phyloP scores from a whole-genome alignment of 2,113 vertebrate genomes.

The Malaclemys terrapin region DNA sequence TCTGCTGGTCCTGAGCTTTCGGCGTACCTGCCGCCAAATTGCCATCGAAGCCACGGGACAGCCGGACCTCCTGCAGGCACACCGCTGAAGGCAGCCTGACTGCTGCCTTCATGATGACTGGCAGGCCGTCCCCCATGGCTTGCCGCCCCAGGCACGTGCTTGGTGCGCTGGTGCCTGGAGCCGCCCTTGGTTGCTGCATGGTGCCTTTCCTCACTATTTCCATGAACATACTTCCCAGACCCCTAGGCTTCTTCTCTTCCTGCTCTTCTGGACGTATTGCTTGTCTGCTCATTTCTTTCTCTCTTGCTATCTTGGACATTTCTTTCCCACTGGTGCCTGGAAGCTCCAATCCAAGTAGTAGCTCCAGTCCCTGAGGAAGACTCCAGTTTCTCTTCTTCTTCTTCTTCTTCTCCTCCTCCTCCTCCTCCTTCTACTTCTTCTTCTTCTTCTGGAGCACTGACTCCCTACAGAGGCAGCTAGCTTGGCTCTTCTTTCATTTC shows the following conservation, averaged over 20 bases:
- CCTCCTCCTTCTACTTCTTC: too few relatives aligned
- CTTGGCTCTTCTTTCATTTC: neutral
- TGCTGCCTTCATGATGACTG: too few relatives aligned
- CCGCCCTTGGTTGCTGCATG: too few relatives aligned
- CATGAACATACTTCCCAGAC: neutral
- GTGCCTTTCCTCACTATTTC: neutral
- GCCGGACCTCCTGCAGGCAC: too few relatives aligned
- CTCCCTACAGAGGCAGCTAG: fast-evolving
- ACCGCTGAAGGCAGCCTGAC: too few relatives aligned
- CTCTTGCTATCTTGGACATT: neutral
- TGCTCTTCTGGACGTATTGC: neutral
- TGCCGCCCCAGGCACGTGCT: too few relatives aligned
- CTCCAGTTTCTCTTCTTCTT: neutral
- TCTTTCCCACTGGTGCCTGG: neutral
- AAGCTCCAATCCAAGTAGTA: neutral
- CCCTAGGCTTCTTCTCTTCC: neutral
- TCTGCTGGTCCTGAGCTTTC: too few relatives aligned
- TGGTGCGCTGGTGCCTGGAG: too few relatives aligned
- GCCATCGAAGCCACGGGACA: too few relatives aligned
- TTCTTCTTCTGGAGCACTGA: neutral
- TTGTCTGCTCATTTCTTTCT: neutral
- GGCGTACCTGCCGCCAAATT: too few relatives aligned
- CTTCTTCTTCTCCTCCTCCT: too few relatives aligned
- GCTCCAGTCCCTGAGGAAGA: neutral
- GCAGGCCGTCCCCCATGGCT: too few relatives aligned